These are phyloP conservation scores for Empidonax alnorum DNA, from an alignment of 2,113 vertebrate species.

Conservation along the genomic window DNA sequence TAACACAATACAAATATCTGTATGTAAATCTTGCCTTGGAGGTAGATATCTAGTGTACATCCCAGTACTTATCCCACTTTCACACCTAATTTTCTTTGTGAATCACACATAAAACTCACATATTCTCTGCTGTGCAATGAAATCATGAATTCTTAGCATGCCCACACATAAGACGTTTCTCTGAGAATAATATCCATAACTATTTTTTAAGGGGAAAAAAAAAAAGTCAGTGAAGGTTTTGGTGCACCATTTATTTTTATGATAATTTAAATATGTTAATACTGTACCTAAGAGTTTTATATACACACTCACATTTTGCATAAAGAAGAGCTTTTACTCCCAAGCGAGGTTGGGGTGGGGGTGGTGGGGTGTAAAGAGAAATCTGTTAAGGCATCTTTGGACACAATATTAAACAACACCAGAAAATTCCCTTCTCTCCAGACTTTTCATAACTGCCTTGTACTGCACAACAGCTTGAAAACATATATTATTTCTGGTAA, in stretches of 20 bases:
- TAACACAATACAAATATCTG: conserved; percentile 65
- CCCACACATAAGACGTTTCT: conserved; percentile 54
- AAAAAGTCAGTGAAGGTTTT: conserved; percentile 30
- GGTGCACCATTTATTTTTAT: conserved; percentile 74
- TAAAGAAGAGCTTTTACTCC: conserved; percentile 57
- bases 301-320: conserved; percentile 44
- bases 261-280: conserved; percentile 74
- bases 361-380: not conserved
- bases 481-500: not conserved
- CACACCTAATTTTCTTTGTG: conserved; percentile 72
- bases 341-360: not conserved
- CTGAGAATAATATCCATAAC: conserved; percentile 67
- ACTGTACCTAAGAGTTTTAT: conserved; percentile 61
- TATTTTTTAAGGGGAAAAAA: not conserved
- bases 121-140: conserved; percentile 70
- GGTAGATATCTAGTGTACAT: conserved; percentile 57
- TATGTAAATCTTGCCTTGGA: conserved; percentile 70
- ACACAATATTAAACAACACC: conserved; percentile 1
- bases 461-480: not conserved
- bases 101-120: conserved; percentile 70
- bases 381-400: conserved; percentile 41
- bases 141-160: conserved; percentile 69
- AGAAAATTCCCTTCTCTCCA: conserved; percentile 40
- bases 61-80: conserved; percentile 65
- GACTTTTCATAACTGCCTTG: conserved; percentile 40